phyloP scores from a whole-genome alignment of 2,888 invertebrate genomes.

The Lysandra coridon region DNA sequence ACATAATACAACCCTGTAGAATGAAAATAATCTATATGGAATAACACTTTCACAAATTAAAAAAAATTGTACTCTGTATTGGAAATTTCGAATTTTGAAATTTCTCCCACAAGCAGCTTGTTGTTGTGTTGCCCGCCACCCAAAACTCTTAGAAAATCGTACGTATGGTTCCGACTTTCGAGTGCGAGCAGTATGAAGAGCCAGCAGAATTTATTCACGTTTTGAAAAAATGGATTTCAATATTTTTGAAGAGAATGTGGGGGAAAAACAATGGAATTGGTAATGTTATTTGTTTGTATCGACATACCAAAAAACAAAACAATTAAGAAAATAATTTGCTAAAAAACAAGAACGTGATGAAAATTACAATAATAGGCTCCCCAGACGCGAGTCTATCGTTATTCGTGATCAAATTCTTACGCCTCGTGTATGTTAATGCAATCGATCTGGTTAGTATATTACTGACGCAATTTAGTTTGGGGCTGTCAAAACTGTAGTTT shows the following conservation, averaged over 20 bases:
- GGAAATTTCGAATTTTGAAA: too few species aligned
- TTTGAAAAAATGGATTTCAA: too few species aligned
- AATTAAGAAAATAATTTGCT: neutral
- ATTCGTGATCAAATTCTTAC: conserved; percentile 12
- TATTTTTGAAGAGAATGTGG: neutral
- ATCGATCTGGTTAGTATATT: neutral
- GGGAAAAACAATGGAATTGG: neutral
- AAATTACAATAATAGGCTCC: neutral
- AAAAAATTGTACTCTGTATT: too few species aligned
- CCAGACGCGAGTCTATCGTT: conserved; percentile 15
- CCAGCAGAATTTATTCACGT: too few species aligned
- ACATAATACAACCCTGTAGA: neutral
- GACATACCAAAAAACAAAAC: neutral
- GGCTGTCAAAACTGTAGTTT: neutral
- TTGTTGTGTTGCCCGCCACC: too few species aligned
- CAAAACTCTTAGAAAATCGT: neutral
- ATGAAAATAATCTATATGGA: neutral
- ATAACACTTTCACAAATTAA: neutral
- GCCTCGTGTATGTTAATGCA: conserved; percentile 20
- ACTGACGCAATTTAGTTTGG: neutral
- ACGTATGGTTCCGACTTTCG: neutral
- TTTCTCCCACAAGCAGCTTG: too few species aligned
- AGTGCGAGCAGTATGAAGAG: too few species aligned
- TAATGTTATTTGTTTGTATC: neutral
- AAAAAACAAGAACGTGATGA: neutral